Evolutionary conservation across 35 echinoderm and acorn worm genomes (phyloP), one percentile per base, ranked within the genome.

Genomic region (Ophioderma brevispina): DNA sequence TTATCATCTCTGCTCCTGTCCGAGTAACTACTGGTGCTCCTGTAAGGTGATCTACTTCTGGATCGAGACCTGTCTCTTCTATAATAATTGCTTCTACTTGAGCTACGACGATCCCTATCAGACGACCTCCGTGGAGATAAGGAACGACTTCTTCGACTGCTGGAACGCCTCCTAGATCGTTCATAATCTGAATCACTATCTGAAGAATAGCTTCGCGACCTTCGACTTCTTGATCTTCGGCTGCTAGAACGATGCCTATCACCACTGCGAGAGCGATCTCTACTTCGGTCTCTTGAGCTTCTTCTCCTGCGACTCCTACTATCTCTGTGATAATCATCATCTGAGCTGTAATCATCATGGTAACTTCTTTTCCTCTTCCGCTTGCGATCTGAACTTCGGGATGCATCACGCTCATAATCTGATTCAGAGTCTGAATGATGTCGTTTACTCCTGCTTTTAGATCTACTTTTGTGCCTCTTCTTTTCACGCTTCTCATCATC

Each of bases 281-380:
- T 34, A 87, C 38, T 43, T 52, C 85, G 76, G 75, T 39, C 84
- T 64, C 91, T 88, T 11, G 87, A 76, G 28, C 64, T 75, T 37
- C 92, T 39, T 35, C 92, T 93, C 30, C 84, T 85, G 19, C 82
- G 76, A 56, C 76, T 82, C 38, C 94, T 96, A 10, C 94, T 82
- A n/a, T 88, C 77, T 63, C 86, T 88, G 31, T 93, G 78, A 77
- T 93, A 89, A 82, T 93, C 94, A 40, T 88, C 92, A 81, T 96
- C 88, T 86, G 87, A 92, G 59, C 91, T 93, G 84, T 96, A 81
- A 39, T 96, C 94, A 86, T 82, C 85, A 59, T 85, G 82, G 31
- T 83, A 64, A 46, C 90, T 91, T 25, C 41, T 84, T 77, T 63
- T 91, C 32, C 82, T 84, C 76, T 87, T 93, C 31, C 78, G 81